Evolutionary conservation across 2,888 invertebrate genomes (phyloP), one percentile per base, ranked within the genome.

Genomic region (Chrysolina oricalcia): DNA sequence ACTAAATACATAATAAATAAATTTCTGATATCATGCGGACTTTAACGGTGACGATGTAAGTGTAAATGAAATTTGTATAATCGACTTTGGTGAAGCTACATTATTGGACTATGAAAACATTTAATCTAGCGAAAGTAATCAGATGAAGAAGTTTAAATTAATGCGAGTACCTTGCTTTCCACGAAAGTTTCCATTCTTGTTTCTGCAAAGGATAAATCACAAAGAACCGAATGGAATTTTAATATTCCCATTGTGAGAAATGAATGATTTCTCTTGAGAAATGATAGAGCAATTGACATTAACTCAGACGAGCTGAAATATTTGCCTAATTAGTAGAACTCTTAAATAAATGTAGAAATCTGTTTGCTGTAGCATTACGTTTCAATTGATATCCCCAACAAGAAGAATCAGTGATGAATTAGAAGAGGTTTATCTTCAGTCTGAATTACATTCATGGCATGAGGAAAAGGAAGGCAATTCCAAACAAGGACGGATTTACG

Each of bases 331-430:
- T 13, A 53, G 15, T 53, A 21, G 21, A 53, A 53, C 21, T 53
- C 21, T 13, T 0, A 53, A 53, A 53, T 53, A 13, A 53, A 53
- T 53, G 53, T 11, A 53, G 53, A 19, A 11, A 21, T 53, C 21
- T 21, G 21, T n/a, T n/a, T n/a, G n/a, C n/a, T n/a, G 11, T 21
- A 19, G 53, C 13, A 53, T 11, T 21, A 21, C 11, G 21, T 21
- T 53, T 10, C 53, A 21, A 15, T 21, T 53, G 53, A 21, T 53
- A 53, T 53, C 21, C 53, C 53, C 13, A 53, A 53, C 53, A 53
- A 13, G 19, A 21, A 53, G 53, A 11, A 21, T 23, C 15, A 21
- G 21, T 53, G 21, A 53, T 21, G 6, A 53, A 53, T 53, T 21
- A 13, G 53, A 15, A 43, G 13, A 43, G 19, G 53, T 4, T 21